Conservation (phyloP, 2,888 invertebrate genomes). For the Dyspetes luteomarginatus region DNA sequence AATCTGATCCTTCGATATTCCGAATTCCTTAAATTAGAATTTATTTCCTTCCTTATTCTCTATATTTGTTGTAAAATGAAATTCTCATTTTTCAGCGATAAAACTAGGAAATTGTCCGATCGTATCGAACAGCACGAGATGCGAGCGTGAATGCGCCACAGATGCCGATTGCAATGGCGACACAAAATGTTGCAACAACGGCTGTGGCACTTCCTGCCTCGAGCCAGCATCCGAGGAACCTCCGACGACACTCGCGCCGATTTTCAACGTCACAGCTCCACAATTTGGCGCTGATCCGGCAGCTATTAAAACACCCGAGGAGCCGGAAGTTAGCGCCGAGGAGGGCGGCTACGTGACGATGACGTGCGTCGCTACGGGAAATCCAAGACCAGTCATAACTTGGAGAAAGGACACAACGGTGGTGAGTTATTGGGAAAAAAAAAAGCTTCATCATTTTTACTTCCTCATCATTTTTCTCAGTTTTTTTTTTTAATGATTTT, state of each 20-base stretch:
- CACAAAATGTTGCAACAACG: slow-evolving; percentile 92
- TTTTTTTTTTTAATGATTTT: too few relatives aligned
- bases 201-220: slow-evolving; percentile 90
- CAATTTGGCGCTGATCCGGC: slow-evolving; percentile 76
- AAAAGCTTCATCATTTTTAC: background rate
- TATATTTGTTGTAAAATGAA: slow-evolving; percentile 37
- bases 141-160: slow-evolving; percentile 89
- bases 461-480: slow-evolving; percentile 11
- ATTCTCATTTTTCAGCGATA: slow-evolving; percentile 84
- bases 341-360: slow-evolving; percentile 91
- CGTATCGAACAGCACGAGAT: slow-evolving; percentile 84
- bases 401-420: slow-evolving; percentile 90
- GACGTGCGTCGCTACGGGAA: slow-evolving; percentile 90
- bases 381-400: slow-evolving; percentile 90
- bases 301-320: slow-evolving; percentile 80
- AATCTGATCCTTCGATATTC: too few relatives aligned
- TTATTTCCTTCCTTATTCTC: too few relatives aligned
- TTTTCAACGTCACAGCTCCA: slow-evolving; percentile 69
- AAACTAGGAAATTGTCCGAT: slow-evolving; percentile 89
- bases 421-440: slow-evolving; percentile 83
- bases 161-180: slow-evolving; percentile 93
- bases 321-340: slow-evolving; percentile 87
- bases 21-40: too few relatives aligned
- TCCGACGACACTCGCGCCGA: slow-evolving; percentile 77
- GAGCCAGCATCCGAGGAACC: slow-evolving; percentile 84